phyloP scores from a whole-genome alignment of 1,140 invertebrate genomes.

The Mactra quadrangularis region DNA sequence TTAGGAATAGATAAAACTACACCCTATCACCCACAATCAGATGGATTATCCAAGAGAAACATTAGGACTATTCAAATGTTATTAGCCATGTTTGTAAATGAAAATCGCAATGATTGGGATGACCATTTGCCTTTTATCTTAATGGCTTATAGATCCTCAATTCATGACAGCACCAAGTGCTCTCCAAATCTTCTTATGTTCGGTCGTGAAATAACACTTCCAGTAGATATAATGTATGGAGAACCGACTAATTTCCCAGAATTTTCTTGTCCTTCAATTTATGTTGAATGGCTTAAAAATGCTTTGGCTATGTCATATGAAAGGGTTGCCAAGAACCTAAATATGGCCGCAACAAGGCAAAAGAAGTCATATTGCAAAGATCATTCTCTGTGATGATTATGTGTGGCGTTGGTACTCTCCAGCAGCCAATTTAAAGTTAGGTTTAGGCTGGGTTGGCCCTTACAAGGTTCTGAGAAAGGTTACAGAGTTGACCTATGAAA shows the following conservation, averaged over 20 bases:
- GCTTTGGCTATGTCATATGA: constrained; percentile 9
- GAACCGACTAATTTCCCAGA: background rate
- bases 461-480: too few relatives aligned
- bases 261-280: background rate
- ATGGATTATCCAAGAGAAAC: constrained; percentile 18
- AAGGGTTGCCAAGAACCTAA: background rate
- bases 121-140: too few relatives aligned
- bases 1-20: constrained; percentile 65
- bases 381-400: background rate
- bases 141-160: too few relatives aligned
- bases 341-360: constrained; percentile 4
- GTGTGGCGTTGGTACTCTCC: constrained; percentile 27
- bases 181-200: too few relatives aligned
- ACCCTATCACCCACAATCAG: constrained; percentile 51
- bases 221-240: background rate
- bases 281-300: constrained; percentile 13
- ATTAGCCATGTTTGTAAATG: too few relatives aligned
- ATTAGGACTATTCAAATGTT: too few relatives aligned
- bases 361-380: constrained; percentile 25
- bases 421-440: constrained; percentile 4
- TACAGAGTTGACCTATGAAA: too few relatives aligned
- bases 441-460: too few relatives aligned
- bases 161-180: too few relatives aligned
- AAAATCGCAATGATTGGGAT: too few relatives aligned
- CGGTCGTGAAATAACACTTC: too few relatives aligned